Base-by-base conservation (phyloP, 2,113 vertebrate species). In the Leptobrachium leishanense region DNA sequence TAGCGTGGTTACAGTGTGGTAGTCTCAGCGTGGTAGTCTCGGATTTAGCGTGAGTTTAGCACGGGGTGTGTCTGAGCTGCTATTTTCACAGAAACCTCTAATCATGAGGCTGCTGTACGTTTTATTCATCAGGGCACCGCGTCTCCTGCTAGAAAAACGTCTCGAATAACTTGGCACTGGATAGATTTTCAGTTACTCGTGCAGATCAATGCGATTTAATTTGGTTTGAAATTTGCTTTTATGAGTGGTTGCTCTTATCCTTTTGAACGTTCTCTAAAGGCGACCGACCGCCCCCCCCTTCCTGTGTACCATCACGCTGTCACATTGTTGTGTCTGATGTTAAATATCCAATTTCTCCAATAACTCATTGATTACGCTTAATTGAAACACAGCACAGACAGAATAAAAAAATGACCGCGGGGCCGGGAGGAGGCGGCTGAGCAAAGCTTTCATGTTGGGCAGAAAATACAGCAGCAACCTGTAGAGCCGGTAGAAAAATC, bases 201-300 rank as follows among this genome's bases (percentile, higher is more conserved):
- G 7, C 69, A 54, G 69, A 40, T 72, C 69, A 43, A 72, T 72
- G 50, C 50, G 31, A 40, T 72, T 54, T 72, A 31, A 72, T 46
- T 70, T 43, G 43, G 42, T 43, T 68, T 50, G 46, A 50, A 5
- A 1, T 72, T 54, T 55, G 69, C 50, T 54, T 53, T 72, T 72
- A 54, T 54, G 46, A 72, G 46, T 46, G 20, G 8, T 40, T 40
- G 44, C 20, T 72, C 50, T 72, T 54, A 20, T 72, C n/a, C 69
- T 13, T 72, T 72, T 72, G 69, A 72, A 72, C 46, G 6, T 20
- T 1, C 15, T 15, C 44, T 13, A 69, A 13, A 50, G 43, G 6
- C 46, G 46, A 43, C 15, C 13, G 13, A 8, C 68, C 46, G 4
- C 8, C 46, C 46, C 40, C 40, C 13, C 46, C 43, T 50, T 31